Evolutionary conservation across 64 coral and sea anemone species (phyloP).

Genomic region (Astreopora myriophthalma): DNA sequence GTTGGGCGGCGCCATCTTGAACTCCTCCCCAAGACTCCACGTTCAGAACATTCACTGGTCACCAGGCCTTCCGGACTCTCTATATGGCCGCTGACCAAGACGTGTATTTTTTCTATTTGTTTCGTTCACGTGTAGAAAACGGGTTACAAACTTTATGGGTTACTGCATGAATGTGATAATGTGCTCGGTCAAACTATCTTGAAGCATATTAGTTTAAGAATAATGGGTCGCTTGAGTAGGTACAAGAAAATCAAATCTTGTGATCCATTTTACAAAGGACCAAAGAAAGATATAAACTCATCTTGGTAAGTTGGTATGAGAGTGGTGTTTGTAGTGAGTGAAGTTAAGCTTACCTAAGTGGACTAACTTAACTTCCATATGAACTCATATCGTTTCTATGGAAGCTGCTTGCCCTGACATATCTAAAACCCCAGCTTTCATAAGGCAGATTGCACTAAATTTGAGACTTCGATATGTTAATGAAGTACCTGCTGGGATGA

Average conservation of each 20-base stretch:
- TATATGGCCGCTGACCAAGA: neutral
- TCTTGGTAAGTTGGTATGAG: conserved; percentile 54
- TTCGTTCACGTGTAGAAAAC: too few species aligned
- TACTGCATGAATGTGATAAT: too few species aligned
- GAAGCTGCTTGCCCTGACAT: too few species aligned
- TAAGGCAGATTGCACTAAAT: too few species aligned
- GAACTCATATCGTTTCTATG: too few species aligned
- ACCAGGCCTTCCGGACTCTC: neutral
- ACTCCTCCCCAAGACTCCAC: neutral
- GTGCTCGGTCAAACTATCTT: neutral
- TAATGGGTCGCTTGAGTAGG: conserved; percentile 88
- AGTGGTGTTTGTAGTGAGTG: too few species aligned
- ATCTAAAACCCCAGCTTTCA: too few species aligned
- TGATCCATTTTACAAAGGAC: conserved; percentile 96
- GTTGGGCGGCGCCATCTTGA: neutral
- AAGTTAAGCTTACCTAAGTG: too few species aligned
- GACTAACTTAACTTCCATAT: too few species aligned
- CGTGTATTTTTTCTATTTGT: neutral
- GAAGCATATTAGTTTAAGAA: neutral
- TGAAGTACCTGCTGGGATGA: too few species aligned
- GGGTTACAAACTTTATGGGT: too few species aligned
- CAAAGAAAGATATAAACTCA: conserved; percentile 52
- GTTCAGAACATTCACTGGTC: neutral
- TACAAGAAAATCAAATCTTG: conserved; percentile 89
- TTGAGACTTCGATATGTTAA: too few species aligned